phyloP scores from a whole-genome alignment of 2,797 vertebrate species.

The Pseudomugil gertrudae region DNA sequence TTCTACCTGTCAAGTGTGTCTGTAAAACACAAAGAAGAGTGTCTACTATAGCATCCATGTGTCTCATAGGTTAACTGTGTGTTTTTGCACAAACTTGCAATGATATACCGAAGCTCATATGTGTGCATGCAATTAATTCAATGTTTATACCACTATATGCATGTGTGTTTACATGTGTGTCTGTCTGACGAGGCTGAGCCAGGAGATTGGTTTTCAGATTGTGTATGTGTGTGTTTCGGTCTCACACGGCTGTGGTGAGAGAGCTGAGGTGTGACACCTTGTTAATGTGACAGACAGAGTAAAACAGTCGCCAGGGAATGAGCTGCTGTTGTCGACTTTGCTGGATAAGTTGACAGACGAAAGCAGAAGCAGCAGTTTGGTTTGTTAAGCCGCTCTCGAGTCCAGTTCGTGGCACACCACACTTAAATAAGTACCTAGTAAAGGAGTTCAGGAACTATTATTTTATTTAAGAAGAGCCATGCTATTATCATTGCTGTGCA shows the following conservation, averaged over 20 bases:
- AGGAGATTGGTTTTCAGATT: conserved; percentile 15
- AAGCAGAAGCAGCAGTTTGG: conserved; percentile 46
- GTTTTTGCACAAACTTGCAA: neutral
- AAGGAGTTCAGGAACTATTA: conserved; percentile 12
- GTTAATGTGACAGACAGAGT: conserved; percentile 70
- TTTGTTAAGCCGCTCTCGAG: conserved; percentile 46
- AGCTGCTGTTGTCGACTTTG: conserved; percentile 53
- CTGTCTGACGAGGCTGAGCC: conserved; percentile 26
- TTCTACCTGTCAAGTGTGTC: conserved; percentile 22
- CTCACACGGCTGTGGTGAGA: conserved; percentile 23
- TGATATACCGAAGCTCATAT: conserved; percentile 3
- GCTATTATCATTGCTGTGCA: conserved; percentile 1
- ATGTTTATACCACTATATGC: neutral
- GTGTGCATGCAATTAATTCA: neutral
- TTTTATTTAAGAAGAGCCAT: conserved; percentile 12
- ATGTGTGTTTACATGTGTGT: conserved; percentile 9
- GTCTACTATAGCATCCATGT: neutral
- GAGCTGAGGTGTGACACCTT: conserved; percentile 62
- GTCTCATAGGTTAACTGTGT: neutral
- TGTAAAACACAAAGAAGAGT: conserved; percentile 7
- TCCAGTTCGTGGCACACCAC: conserved; percentile 41
- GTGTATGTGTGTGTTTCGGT: conserved; percentile 12
- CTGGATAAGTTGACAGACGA: conserved; percentile 60
- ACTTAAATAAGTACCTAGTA: conserved; percentile 27
- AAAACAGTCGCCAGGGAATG: conserved; percentile 59